Base-by-base conservation (phyloP, 2,113 vertebrate species). In the Hypomesus transpacificus region DNA sequence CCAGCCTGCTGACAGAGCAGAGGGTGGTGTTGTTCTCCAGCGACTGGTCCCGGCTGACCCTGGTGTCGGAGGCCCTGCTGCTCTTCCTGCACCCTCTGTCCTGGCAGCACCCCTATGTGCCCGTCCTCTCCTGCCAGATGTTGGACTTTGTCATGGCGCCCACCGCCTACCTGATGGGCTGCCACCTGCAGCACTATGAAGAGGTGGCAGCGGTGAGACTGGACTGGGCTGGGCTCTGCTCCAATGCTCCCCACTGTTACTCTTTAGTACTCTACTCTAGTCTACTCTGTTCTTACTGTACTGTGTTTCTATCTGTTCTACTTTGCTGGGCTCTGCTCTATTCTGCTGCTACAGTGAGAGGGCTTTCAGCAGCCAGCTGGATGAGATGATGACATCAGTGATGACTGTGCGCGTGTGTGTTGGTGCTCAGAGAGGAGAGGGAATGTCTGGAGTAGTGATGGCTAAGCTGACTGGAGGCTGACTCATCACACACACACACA, bases 71-170 rank as follows among this genome's bases (percentile, higher is more conserved):
- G 71, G 93, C 95, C 87, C 94, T 99, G 75, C 85, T 95, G 88
- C 66, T 92, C 46, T 98, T 93, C 83, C 92, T 99, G 57, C 92
- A 95, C 75, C 97, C 97, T 0, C 89, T 99, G 63, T 91, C 91
- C 70, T 99, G 97, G 97, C 95, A 96, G 77, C 96, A 99, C 84
- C 95, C 97, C 0, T 95, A 94, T 17, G 97, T 97, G 58, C 97
- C 97, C 0, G 85, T 99, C 59, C 89, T 99, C 14, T 93, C 97
- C 0, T 78, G 82, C 3, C 93, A 95, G 60, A 99, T 99, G 97
- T 83, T 99, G 86, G 97, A 99, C 87, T 99, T 99, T 66, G 87
- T 99, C 56, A 98, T 98, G 97, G 97, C 97, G 0, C 97, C 97
- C 0, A 99, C 96, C 0, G 92, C 97, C 24, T 99, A 95, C 69